Evolutionary conservation across 2,888 invertebrate species (phyloP), one percentile per base, ranked within the genome.

Genomic region (Sinodicranocentrus sp.): DNA sequence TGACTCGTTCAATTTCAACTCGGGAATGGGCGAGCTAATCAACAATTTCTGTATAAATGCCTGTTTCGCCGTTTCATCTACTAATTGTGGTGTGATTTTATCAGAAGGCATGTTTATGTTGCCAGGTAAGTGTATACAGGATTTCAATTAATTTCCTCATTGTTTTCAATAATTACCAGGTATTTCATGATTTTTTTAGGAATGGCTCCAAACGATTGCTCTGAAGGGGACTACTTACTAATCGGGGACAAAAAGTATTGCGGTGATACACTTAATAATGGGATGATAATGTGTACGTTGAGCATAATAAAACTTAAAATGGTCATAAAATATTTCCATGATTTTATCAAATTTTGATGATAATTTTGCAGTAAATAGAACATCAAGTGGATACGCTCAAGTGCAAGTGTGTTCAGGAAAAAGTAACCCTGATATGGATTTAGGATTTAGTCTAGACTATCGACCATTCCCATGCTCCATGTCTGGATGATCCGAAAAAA

Each of bases 391-490:
- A 25, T 87, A 75, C 33, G 57, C 82, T 0, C 26, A 67, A 15
- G 78, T 87, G 0, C 65, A 57, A 39, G 25, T 85, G 10, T 88
- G 88, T 39, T 71, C 84, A 13, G 82, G 80, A 59, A 71, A 3
- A 10, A 44, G 52, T 13, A 87, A 88, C 28, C 59, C 85, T 2
- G 87, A 87, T 23, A 86, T 87, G 88, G 86, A 88, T 39, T 19
- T 86, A 84, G 96, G 96, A 17, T 96, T 96, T 90, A 93, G 93
- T 8, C 90, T 96, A 15, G 90, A 92, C 2, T 96, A 94, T 90
- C 92, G 93, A 54, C 94, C 95, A 90, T 89, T 93, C 73, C 92
- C 93, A 2, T 96, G 96, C 59, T 43, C 39, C 8, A 5, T 82
- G 76, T 15, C 48, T 23, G 70, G 70, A 39, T 82, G 67, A 68